Evolutionary conservation across 1,140 invertebrate species (phyloP).

Genomic region (Paraescarpia echinospica): DNA sequence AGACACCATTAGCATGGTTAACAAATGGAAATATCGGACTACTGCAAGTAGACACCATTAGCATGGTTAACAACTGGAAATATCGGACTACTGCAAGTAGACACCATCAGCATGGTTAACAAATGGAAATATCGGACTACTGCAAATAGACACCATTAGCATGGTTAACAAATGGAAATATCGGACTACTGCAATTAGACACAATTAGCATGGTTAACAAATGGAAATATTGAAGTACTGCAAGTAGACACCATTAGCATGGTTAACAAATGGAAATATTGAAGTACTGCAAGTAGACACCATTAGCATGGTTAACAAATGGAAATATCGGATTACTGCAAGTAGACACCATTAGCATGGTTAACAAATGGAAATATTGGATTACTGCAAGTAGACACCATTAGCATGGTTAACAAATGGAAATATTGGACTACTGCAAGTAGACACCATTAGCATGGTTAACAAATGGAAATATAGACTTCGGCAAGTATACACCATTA

Average conservation of each 20-base stretch:
- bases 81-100: no score
- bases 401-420: slow-evolving; percentile 58
- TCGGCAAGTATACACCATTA: not conserved
- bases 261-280: not conserved
- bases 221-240: slow-evolving; percentile 86
- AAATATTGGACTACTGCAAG: slow-evolving; percentile 81
- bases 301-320: not conserved
- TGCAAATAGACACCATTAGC: no score
- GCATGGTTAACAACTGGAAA: no score
- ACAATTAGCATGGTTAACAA: not conserved
- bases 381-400: not conserved
- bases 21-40: no score
- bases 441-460: not conserved
- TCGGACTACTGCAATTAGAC: no score
- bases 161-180: no score
- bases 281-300: not conserved
- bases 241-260: slow-evolving; percentile 25
- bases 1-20: no score
- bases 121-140: no score
- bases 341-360: slow-evolving; percentile 14
- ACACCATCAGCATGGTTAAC: no score
- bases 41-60: no score
- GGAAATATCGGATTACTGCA: slow-evolving; percentile 64
- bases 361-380: not conserved
- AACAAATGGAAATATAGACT: slow-evolving; percentile 1